Evolutionary conservation across 2,797 vertebrate species (phyloP), one percentile per base, ranked within the genome.

Genomic region (Sebastes iracundus): DNA sequence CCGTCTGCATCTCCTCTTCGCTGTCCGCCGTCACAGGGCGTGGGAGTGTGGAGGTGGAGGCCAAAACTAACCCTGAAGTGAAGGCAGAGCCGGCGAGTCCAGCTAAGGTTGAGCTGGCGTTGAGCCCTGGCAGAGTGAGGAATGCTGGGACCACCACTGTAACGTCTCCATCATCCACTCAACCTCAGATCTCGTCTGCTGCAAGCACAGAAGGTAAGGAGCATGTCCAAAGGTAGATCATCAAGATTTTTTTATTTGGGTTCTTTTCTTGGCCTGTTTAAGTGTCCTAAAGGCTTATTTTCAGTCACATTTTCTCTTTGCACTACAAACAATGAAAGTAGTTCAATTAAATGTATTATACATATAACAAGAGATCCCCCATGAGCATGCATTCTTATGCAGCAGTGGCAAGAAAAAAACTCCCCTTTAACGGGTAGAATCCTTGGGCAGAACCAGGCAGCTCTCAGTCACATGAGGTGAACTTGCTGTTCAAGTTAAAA

Each of bases 41-140:
- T 7, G 86, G 80, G 42, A 80, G 74, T 7, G 92, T 89, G 77
- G 94, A 95, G 75, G 89, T 67, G 56, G 71, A 63, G 13, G 38
- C 67, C 20, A 9, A n/a, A 14, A 79, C 80, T 23, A 46, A 46
- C 42, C 25, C 7, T 1, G 53, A 25, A 0, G 77, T 27, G 10
- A 82, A 66, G 55, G 72, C 79, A 11, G 94, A 95, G 56, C 30
- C 82, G 14, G 77, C 5, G 2, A 83, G 7, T 67, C 77, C 84
- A 2, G 3, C 1, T 12, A 88, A 22, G 73, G 79, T 77, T 0
- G 93, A 95, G 0, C 61, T 59, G 12, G 68, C 81, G 61, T 38
- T 81, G 74, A 82, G 35, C 69, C 77, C 88, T 2, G 53, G 62
- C 22, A 83, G 62, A 74, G 83, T 65, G 33, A 85, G 74, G 35